Percentiles rank a stretch among this genome's conserved stretches.
Conservation (phyloP, 2,113 vertebrate genomes). For the Acinonyx jubatus region DNA sequence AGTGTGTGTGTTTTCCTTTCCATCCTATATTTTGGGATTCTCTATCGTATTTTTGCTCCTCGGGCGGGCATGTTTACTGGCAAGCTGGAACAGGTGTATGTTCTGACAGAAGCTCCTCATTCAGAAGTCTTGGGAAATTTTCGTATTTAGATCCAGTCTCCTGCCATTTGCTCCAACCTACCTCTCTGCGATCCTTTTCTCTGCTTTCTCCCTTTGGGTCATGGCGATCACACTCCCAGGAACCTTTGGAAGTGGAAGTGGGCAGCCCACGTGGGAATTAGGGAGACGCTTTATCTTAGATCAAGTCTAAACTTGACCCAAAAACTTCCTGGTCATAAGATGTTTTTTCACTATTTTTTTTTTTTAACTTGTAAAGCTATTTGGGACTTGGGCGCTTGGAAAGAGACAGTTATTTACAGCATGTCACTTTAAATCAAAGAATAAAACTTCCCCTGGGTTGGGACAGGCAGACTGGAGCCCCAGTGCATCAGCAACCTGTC, state of each 20-base stretch:
- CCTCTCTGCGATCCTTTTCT: background rate
- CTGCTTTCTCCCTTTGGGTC: background rate
- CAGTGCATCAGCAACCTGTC: background rate
- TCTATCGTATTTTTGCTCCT: background rate
- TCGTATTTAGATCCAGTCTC: background rate
- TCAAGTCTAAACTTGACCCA: background rate
- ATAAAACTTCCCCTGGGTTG: background rate
- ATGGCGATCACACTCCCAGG: background rate
- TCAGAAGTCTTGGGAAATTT: background rate
- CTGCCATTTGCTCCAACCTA: background rate
- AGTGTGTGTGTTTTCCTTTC: background rate
- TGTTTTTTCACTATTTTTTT: background rate
- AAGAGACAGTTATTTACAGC: slow-evolving; percentile 39
- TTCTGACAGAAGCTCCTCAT: background rate
- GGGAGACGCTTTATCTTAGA: background rate
- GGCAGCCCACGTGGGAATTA: background rate
- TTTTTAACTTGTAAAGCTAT: background rate
- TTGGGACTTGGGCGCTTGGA: background rate
- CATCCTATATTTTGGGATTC: background rate
- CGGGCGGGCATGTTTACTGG: background rate
- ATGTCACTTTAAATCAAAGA: slow-evolving; percentile 23
- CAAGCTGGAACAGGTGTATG: background rate
- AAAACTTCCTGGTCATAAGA: background rate
- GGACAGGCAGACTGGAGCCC: background rate
- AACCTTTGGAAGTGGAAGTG: background rate